These are phyloP conservation scores for Fragum fragum DNA, from an alignment of 2,888 invertebrate species.

Conservation along the genomic window DNA sequence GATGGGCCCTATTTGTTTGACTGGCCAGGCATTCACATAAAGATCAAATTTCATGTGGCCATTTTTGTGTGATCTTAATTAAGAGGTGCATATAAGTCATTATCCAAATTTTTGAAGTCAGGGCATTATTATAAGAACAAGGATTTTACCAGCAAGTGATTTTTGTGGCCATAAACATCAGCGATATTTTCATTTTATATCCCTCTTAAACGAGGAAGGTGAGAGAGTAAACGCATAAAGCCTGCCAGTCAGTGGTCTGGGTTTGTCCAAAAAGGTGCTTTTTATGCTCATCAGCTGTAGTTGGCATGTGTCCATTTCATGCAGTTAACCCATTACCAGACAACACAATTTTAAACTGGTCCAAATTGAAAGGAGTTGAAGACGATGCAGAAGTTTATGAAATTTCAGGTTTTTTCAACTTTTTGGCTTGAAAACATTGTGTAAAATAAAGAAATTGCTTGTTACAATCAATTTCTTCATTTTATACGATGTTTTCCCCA, in stretches of 20 bases:
- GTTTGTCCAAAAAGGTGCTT: neutral
- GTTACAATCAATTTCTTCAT: too few species aligned
- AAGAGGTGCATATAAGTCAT: neutral
- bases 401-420: too few species aligned
- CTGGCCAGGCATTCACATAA: neutral
- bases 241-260: neutral
- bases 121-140: neutral
- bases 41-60: neutral
- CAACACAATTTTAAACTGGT: too few species aligned
- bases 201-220: slow-evolving; percentile 46
- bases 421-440: too few species aligned
- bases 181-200: slow-evolving; percentile 54
- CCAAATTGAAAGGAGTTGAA: too few species aligned
- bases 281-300: too few species aligned
- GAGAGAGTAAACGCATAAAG: slow-evolving; percentile 41
- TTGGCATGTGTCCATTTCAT: too few species aligned
- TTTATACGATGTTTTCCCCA: too few species aligned
- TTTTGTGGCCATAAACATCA: slow-evolving; percentile 65
- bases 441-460: too few species aligned
- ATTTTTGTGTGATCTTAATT: slow-evolving; percentile 16
- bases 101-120: slow-evolving; percentile 5
- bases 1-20: too few species aligned
- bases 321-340: too few species aligned
- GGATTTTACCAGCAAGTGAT: slow-evolving; percentile 35
- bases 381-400: too few species aligned